phyloP scores from a whole-genome alignment of 2,797 vertebrate species.

The Chelon auratus region DNA sequence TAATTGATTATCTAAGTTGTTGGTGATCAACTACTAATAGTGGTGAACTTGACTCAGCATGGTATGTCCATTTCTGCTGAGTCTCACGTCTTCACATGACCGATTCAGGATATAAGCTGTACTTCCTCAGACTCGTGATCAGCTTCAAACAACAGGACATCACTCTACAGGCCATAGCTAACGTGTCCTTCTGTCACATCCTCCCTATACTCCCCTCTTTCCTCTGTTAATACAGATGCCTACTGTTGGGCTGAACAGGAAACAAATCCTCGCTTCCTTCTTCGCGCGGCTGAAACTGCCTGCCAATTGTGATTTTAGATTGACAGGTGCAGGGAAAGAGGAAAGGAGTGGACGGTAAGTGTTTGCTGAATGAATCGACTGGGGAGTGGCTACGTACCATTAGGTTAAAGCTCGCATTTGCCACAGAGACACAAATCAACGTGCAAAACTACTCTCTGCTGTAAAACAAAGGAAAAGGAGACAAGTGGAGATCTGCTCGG shows the following conservation, averaged over 20 bases:
- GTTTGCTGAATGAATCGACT: slow-evolving; percentile 16
- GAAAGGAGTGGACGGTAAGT: slow-evolving; percentile 17
- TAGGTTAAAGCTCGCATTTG: neutral
- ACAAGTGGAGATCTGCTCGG: neutral
- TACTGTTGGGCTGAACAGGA: slow-evolving; percentile 54
- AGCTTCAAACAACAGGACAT: slow-evolving; percentile 25
- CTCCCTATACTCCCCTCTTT: slow-evolving; percentile 41
- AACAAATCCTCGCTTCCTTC: slow-evolving; percentile 61
- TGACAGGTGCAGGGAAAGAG: slow-evolving; percentile 20
- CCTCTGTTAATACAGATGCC: slow-evolving; percentile 22
- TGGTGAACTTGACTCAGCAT: too few relatives aligned
- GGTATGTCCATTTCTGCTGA: neutral
- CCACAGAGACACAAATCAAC: slow-evolving; percentile 3
- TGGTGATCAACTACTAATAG: too few relatives aligned
- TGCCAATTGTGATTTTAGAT: slow-evolving; percentile 19
- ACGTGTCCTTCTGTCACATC: slow-evolving; percentile 43
- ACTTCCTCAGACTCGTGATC: slow-evolving; percentile 29
- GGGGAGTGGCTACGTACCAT: slow-evolving; percentile 20
- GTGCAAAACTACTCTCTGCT: neutral
- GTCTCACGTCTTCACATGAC: neutral
- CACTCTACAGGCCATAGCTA: slow-evolving; percentile 20
- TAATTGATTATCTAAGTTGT: neutral
- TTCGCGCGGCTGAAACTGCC: slow-evolving; percentile 29
- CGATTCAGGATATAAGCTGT: slow-evolving; percentile 33
- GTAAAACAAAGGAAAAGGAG: slow-evolving; percentile 16